Evolutionary conservation across 1,140 invertebrate species (phyloP).

Genomic region (Ips typographus): DNA sequence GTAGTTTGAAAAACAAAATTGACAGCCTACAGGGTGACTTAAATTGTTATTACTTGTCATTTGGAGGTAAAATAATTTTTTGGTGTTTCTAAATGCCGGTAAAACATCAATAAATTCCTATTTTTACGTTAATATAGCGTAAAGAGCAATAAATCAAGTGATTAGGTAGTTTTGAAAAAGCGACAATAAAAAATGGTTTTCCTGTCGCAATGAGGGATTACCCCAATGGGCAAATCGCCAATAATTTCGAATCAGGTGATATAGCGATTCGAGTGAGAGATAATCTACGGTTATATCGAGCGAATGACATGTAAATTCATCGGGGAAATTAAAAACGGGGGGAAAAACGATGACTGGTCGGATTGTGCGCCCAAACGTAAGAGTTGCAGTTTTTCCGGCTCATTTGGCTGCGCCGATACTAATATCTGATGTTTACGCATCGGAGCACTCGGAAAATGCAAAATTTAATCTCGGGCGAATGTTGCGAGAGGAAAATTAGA

Average conservation of each 20-base stretch:
- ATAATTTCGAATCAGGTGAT: conserved; percentile 23
- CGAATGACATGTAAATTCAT: conserved; percentile 40
- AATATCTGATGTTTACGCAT: conserved; percentile 41
- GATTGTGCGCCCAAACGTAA: conserved; percentile 20
- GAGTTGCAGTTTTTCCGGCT: conserved; percentile 39
- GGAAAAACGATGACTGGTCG: conserved; percentile 38
- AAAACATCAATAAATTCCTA: no score
- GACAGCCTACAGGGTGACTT: no score
- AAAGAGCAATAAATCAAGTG: no score
- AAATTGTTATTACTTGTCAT: no score
- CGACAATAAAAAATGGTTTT: no score
- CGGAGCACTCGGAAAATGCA: conserved; percentile 33
- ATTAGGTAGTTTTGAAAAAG: no score
- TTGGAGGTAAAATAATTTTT: no score
- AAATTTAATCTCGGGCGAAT: conserved; percentile 9
- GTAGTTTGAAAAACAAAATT: no score
- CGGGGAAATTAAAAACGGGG: conserved; percentile 18
- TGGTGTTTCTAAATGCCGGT: no score
- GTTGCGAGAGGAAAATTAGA: conserved; percentile 11
- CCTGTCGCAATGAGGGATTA: no score
- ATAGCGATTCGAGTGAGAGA: conserved; percentile 21
- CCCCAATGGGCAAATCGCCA: conserved; percentile 11
- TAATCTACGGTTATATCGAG: conserved; percentile 26
- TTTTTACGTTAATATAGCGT: no score
- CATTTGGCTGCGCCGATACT: conserved; percentile 36